These are phyloP conservation scores for Metallyticus violacea DNA, from an alignment of 2,888 invertebrate species.

Conservation along the genomic window DNA sequence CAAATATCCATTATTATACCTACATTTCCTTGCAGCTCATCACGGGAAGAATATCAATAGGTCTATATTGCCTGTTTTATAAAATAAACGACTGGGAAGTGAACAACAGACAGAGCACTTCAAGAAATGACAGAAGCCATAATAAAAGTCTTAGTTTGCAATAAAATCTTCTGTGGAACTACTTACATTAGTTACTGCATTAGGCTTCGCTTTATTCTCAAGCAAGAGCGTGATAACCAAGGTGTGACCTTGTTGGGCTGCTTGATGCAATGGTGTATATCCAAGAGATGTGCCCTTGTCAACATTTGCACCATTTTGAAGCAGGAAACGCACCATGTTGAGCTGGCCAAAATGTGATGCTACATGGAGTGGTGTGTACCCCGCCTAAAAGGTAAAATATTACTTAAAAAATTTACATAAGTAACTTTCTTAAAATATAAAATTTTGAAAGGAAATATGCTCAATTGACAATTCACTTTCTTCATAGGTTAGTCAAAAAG, in stretches of 20 bases:
- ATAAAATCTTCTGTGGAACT: not conserved
- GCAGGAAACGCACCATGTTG: constrained; percentile 83
- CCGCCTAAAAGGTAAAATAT: constrained; percentile 52
- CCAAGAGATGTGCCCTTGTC: constrained; percentile 74
- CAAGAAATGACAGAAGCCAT: no score
- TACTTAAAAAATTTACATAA: no score
- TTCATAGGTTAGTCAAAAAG: no score
- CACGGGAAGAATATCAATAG: no score
- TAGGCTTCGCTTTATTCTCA: constrained; percentile 91
- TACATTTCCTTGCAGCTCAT: no score
- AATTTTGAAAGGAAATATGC: no score
- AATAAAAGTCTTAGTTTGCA: not conserved
- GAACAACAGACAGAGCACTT: no score
- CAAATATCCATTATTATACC: no score
- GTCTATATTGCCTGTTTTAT: no score
- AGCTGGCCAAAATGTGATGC: constrained; percentile 96
- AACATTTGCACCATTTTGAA: constrained; percentile 87
- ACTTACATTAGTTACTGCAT: constrained; percentile 89
- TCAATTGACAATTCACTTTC: no score
- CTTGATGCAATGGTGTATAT: constrained; percentile 96
- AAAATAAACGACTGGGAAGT: no score
- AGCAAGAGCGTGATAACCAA: constrained; percentile 88
- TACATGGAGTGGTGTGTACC: constrained; percentile 94
- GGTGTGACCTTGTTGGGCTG: constrained; percentile 97
- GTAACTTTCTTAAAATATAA: no score